Evolutionary conservation across 1,140 invertebrate species (phyloP), one percentile per base, ranked within the genome.

Genomic region (Drusus annulatus): DNA sequence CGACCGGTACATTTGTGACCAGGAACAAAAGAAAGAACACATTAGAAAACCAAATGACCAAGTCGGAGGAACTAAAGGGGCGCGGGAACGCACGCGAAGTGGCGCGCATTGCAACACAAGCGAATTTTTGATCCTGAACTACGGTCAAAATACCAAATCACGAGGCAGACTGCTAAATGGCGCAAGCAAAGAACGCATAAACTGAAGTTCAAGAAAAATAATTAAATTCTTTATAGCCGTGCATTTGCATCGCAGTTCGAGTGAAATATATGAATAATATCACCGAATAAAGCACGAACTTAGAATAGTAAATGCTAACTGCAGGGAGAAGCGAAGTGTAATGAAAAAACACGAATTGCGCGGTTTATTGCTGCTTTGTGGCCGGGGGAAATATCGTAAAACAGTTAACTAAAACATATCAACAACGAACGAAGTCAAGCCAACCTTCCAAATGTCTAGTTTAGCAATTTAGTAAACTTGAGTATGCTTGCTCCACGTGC

Each of bases 121-220:
- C 56, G 56, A 13, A 60, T 19, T 10, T 60, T 60, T 21, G 23
- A 21, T 21, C 2, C 56, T 2, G 6, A 17, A 60, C 19, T 21
- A 60, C 23, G 23, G 56, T 60, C 21, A 21, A 21, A 60, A 60
- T 60, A 17, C 8, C 17, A 23, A 23, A 60, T 21, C 17, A 60
- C 16, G 8, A 58, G 16, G 17, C 15, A 8, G 17, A 13, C 54
- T 17, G 17, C 16, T 3, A 19, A 19, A n/a, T n/a, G 16, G 16
- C 54, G 8, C 56, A 13, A 60, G 17, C 56, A 23, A 60, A 23
- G 23, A 31, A 65, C 62, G 62, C 62, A 45, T 45, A 45, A 45
- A 45, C 16, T 65, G 36, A 65, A 65, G 62, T 65, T 65, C 25
- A 65, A 5, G 28, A 65, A 31, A 65, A 65, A 60, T 60, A 65